Base-by-base conservation (phyloP, 2,797 vertebrate species). In the Mycteria americana region DNA sequence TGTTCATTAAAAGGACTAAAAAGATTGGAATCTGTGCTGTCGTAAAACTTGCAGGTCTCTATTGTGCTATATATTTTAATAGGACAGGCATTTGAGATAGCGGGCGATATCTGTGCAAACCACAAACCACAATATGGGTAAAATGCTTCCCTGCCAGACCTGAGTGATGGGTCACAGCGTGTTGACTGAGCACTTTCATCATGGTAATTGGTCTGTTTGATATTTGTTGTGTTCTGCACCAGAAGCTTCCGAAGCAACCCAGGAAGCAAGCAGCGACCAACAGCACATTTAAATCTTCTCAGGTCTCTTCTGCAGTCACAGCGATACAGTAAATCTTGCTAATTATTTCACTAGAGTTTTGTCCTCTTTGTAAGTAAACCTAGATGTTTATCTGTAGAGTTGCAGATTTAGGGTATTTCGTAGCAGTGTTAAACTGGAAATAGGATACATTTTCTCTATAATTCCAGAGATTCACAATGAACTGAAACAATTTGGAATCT, bases 1-100 rank as follows among this genome's bases (percentile, higher is more conserved):
- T 95, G 96, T 93, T 92, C 83, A 85, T 92, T 91, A 81, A 83
- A 95, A 93, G 84, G 53, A 57, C 92, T 85, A 41, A 91, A 92
- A 89, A 82, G 59, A 65, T 87, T 74, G 76, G 50, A 89, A 85
- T 94, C 92, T 77, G 43, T 17, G 45, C 72, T 89, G 63, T 68
- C 45, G 2, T 76, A 87, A 93, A 97, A 74, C 64, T 91, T 82
- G 54, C 37, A 31, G 25, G 46, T 89, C 91, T 82, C 75, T 78
- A 7, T 89, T 80, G 57, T 62, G 75, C 77, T 69, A 19, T 80
- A 5, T 65, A 51, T 93, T 93, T 90, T 93, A 4, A 88, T 89
- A 93, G 92, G 78, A 51, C 68, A 56, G 73, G 48, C 65, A 8
- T 86, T 77, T 80, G 85, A 93, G 92, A 80, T 87, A 91, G 69